These are phyloP conservation scores for Oppia nitens DNA, from an alignment of 1,140 invertebrate genomes.

Conservation along the genomic window DNA sequence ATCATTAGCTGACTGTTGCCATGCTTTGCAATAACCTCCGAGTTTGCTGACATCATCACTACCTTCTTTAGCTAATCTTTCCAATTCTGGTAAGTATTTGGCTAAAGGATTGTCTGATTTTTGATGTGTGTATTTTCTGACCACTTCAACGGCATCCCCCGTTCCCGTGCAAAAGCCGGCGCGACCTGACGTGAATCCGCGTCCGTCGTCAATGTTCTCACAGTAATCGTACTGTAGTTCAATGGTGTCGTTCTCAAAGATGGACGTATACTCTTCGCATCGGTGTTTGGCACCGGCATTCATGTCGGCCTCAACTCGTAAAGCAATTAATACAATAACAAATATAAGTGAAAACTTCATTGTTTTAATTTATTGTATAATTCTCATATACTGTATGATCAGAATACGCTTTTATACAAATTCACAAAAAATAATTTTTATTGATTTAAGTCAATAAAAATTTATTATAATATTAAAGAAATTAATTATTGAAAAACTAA, in stretches of 20 bases:
- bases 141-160: constrained; percentile 2
- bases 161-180: constrained; percentile 5
- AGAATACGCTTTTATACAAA: too few species aligned
- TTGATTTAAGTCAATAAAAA: too few species aligned
- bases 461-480: too few species aligned
- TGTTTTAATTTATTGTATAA: too few species aligned
- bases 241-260: constrained; percentile 11
- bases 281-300: constrained; percentile 5
- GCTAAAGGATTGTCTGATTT: constrained; percentile 7
- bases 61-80: background rate
- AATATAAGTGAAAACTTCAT: too few species aligned
- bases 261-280: constrained; percentile 9
- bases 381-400: too few species aligned
- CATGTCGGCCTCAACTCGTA: too few species aligned
- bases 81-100: background rate
- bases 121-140: background rate
- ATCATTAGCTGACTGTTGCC: constrained; percentile 6
- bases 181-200: constrained; percentile 5
- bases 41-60: background rate
- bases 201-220: constrained; percentile 9
- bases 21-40: background rate
- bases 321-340: too few species aligned
- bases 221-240: background rate
- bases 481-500: too few species aligned
- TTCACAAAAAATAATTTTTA: too few species aligned